These are phyloP conservation scores for Prinia subflava DNA, from an alignment of 2,113 vertebrate species.

Conservation along the genomic window DNA sequence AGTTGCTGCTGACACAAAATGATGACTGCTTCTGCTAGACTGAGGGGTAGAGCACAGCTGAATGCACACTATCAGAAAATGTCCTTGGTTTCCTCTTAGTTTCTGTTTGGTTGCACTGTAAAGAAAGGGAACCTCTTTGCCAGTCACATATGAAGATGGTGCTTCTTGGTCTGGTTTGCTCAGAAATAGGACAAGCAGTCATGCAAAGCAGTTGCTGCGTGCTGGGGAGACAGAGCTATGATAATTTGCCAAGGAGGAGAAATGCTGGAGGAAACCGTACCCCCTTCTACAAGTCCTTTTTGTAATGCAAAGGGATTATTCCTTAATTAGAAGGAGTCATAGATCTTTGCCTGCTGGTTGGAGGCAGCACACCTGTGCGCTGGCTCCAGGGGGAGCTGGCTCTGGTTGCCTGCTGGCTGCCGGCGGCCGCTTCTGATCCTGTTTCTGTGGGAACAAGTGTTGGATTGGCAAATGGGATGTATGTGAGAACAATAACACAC, in stretches of 20 bases:
- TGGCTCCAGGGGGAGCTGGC: neutral
- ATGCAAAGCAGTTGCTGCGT: neutral
- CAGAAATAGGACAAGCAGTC: neutral
- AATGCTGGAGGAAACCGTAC: neutral
- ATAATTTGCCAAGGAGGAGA: neutral
- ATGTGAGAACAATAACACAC: neutral
- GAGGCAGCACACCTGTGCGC: fast-evolving
- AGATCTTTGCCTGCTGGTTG: neutral
- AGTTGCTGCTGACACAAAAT: neutral
- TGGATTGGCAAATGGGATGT: slow-evolving; percentile 21
- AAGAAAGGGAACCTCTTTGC: neutral
- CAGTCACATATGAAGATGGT: fast-evolving
- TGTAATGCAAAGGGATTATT: neutral
- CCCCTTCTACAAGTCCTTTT: neutral
- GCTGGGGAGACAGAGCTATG: fast-evolving
- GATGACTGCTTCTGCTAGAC: neutral
- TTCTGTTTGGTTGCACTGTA: neutral
- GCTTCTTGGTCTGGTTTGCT: neutral
- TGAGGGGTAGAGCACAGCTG: neutral
- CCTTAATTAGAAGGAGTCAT: neutral
- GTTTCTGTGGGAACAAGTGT: neutral
- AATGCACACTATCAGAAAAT: neutral
- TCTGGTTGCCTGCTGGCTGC: neutral
- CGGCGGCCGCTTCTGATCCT: neutral
- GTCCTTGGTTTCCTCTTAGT: neutral